A percentile compares a stretch with the other conserved stretches of the same genome.
Conservation (phyloP, 2,797 vertebrate species). For the Macrochelys suwanniensis region DNA sequence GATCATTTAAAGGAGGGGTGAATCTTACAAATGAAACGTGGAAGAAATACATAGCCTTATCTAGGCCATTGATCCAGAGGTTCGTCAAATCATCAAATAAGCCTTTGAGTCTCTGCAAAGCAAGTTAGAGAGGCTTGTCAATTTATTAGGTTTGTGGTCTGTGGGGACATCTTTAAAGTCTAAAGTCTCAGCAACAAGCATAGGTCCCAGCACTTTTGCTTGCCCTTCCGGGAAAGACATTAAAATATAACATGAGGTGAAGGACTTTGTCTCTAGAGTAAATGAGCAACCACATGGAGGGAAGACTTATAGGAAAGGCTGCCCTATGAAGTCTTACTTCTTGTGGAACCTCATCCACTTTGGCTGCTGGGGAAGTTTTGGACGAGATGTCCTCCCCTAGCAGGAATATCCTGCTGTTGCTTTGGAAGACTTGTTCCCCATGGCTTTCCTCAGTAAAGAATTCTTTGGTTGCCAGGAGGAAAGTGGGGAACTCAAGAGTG, state of each 20-base stretch:
- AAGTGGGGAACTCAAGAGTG: neutral
- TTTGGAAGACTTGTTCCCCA: neutral
- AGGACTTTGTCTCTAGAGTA: neutral
- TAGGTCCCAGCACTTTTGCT: neutral
- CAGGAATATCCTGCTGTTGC: neutral
- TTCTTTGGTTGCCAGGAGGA: neutral
- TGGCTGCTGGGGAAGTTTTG: neutral
- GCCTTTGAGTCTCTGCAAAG: neutral
- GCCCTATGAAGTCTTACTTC: neutral
- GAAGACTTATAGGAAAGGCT: neutral
- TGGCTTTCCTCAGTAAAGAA: neutral
- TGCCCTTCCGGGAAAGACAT: neutral
- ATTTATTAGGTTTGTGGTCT: neutral
- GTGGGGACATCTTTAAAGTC: neutral
- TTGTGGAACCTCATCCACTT: neutral
- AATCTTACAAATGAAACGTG: neutral
- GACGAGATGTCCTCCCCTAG: neutral
- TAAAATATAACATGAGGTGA: neutral
- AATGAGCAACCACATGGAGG: neutral
- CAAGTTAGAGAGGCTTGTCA: neutral
- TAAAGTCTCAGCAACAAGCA: neutral
- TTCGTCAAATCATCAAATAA: neutral
- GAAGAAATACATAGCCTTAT: neutral
- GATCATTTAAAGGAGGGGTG: neutral
- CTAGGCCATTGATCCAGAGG: neutral